Evolutionary conservation across 92 coral and sea anemone species (phyloP), one percentile per base, ranked within the genome.

Genomic region (Plumapathes pennacea): DNA sequence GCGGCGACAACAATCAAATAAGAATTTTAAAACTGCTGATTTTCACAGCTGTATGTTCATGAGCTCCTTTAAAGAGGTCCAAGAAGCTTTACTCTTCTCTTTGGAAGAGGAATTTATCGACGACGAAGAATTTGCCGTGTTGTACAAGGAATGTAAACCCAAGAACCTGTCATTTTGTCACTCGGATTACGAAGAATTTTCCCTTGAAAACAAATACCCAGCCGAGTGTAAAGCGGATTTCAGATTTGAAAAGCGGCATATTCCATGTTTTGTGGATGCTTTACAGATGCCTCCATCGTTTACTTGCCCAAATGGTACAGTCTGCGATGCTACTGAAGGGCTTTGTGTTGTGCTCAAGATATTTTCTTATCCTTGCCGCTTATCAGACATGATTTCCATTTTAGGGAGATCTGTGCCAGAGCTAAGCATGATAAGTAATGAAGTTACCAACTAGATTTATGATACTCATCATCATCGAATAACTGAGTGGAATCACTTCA

Each of bases 181-280:
- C 39, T 41, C 39, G 34, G 32, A 4, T 1, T 59, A 59, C 22
- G 39, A 59, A 42, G 12, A 59, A 32, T 59, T 59, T 25, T 29
- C 42, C 27, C 56, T 46, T 14, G 57, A 8, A 37, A 62, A 62
- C 45, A 43, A 60, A 25, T 50, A 60, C 33, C 69, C 69, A 31
- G 69, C 69, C 33, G 46, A 46, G 38, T 62, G 69, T 27, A 61
- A 61, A 40, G 69, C 43, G 25, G 55, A 61, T 25, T 62, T 62
- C 30, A 31, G 57, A 14, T 31, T 62, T 17, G 69, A 46, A 0
- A 62, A 62, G 56, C 17, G 56, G 43, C n/a, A 62, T 9, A 62
- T 62, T 13, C 57, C 69, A 10, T 28, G 14, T 31, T 55, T 62
- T 45, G 27, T 45, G 10, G 57, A 62, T 2, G 45, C 46, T 14